Conservation (phyloP, 2,797 vertebrate species). For the Platyrinchus mystaceus region DNA sequence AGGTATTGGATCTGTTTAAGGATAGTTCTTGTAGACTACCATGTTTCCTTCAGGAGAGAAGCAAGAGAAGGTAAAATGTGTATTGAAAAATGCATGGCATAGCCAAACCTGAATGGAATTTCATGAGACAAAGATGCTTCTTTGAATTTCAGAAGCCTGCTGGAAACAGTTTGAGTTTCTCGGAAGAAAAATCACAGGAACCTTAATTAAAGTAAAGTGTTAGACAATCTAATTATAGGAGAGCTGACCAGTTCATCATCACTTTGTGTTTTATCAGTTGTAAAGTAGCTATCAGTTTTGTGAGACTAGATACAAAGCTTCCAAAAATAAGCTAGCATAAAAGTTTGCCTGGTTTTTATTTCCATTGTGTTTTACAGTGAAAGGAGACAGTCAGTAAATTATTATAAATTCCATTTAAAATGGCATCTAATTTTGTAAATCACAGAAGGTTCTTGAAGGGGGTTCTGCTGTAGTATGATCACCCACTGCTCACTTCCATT, state of each 20-base stretch:
- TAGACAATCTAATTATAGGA: not conserved
- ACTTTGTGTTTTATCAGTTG: not conserved
- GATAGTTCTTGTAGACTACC: not conserved
- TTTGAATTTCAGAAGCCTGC: not conserved
- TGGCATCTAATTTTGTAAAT: not conserved
- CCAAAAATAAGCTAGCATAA: not conserved
- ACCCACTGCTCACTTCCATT: not conserved
- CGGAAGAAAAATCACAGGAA: not conserved
- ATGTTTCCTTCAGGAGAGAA: not conserved
- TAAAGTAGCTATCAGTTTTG: not conserved
- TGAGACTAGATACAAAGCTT: not conserved
- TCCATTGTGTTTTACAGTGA: not conserved
- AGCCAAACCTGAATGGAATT: not conserved
- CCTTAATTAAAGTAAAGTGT: not conserved
- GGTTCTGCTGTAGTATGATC: not conserved
- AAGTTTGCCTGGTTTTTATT: not conserved
- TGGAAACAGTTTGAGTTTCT: not conserved
- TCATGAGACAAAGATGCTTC: not conserved
- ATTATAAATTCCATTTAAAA: not conserved
- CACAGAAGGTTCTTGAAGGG: not conserved
- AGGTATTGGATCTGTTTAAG: not conserved
- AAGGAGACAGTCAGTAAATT: not conserved
- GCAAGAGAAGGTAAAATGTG: not conserved
- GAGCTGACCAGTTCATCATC: not conserved
- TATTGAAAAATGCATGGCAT: not conserved